Evolutionary conservation across 1,140 invertebrate species (phyloP), one percentile per base, ranked within the genome.

Genomic region (Pogonomyrmex barbatus): DNA sequence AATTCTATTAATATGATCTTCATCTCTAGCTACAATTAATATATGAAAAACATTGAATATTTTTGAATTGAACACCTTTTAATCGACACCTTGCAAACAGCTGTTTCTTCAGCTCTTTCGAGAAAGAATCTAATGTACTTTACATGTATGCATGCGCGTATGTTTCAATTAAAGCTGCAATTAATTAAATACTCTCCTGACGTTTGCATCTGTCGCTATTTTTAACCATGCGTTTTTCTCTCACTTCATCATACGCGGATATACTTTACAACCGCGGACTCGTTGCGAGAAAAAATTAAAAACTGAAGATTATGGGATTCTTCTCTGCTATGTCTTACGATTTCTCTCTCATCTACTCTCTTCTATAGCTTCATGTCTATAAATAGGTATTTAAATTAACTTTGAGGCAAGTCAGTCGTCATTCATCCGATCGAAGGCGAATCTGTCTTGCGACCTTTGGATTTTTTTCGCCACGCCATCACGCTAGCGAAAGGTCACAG

Each of bases 361-460:
- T 30, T 17, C 33, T 24, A 60, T 50, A 73, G 12, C 60, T 65
- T 85, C 82, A 67, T 24, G 9, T 17, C 14, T 78, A 78, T 85
- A 85, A 85, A 85, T 85, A 78, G 73, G 42, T 56, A 85, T 85
- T 85, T 58, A 85, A 85, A 85, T 85, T 78, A 78, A 67, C 70
- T 85, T 85, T 85, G 39, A 54, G 62, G 65, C 50, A 65, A 85
- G 58, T 56, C 58, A 45, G 82, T 77, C 47, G 60, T 47, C 73
- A 65, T 76, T 77, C 62, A 78, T 81, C 33, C 42, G 42, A 76
- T 85, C 33, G 84, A 82, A 68, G 60, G 76, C 76, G 76, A 86
- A 86, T 86, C 76, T 86, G 75, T 68, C 62, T 86, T 68, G 76
- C 76, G 76, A 86, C 76, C 84, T 86, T 86, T 86, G 33, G 33